phyloP scores from a whole-genome alignment of 2,113 vertebrate species.

The Pelobates fuscus region DNA sequence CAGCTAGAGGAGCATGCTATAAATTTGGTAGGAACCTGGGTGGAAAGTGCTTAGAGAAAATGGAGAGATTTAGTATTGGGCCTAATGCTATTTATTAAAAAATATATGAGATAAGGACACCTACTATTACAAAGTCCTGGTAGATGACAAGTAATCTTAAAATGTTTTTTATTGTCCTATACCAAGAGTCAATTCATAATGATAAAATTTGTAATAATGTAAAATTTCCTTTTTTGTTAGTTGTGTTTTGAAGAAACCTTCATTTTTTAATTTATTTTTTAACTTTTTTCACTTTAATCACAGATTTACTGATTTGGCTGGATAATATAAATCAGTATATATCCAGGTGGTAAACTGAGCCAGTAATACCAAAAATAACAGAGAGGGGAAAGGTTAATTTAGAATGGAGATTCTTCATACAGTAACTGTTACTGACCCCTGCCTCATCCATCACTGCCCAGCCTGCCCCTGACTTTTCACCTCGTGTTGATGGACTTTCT shows the following conservation, averaged over 20 bases:
- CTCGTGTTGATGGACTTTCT: slow-evolving; percentile 20
- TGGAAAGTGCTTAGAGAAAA: too few species aligned
- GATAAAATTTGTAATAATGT: too few species aligned
- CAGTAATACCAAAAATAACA: slow-evolving; percentile 14
- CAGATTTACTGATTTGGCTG: neutral
- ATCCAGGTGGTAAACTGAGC: slow-evolving; percentile 37
- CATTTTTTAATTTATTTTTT: neutral
- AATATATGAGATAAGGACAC: too few species aligned
- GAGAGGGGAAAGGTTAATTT: slow-evolving; percentile 1
- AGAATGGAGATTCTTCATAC: slow-evolving; percentile 29
- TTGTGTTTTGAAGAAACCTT: neutral
- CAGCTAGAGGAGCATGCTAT: too few species aligned
- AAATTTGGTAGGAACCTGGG: too few species aligned
- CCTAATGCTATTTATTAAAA: too few species aligned
- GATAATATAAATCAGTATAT: neutral
- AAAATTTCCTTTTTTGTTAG: too few species aligned
- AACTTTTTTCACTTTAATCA: neutral
- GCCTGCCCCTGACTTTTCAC: slow-evolving; percentile 49
- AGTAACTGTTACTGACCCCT: slow-evolving; percentile 37
- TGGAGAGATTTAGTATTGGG: too few species aligned
- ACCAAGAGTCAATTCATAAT: too few species aligned
- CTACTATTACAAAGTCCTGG: too few species aligned
- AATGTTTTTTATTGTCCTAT: too few species aligned
- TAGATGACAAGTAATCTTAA: too few species aligned
- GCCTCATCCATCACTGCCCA: slow-evolving; percentile 39